These are phyloP conservation scores for Drosophila nr. medialis DNA, from an alignment of 2,888 invertebrate genomes.

Conservation along the genomic window DNA sequence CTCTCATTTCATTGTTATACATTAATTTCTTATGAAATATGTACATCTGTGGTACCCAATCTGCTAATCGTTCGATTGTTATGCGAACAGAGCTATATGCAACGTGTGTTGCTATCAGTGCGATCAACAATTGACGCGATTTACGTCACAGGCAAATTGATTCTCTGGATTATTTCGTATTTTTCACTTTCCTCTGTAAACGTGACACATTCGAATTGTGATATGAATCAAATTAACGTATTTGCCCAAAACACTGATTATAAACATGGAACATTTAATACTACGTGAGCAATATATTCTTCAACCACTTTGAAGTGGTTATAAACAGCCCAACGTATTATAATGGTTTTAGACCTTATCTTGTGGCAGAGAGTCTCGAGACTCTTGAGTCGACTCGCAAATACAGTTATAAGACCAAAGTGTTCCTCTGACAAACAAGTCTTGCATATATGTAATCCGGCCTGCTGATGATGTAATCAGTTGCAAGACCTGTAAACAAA, in stretches of 20 bases:
- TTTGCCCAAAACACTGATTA: constrained; percentile 16
- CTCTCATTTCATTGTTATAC: not conserved
- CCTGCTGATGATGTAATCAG: constrained; percentile 3
- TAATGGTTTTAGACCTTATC: constrained; percentile 27
- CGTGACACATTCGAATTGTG: constrained; percentile 25
- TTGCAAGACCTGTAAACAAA: constrained; percentile 5
- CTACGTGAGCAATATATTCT: constrained; percentile 14
- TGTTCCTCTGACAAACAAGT: not conserved
- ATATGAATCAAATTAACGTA: constrained; percentile 39
- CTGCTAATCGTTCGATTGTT: not conserved
- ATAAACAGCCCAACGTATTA: constrained; percentile 32
- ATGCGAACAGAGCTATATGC: not conserved
- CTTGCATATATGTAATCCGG: not conserved
- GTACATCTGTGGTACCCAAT: not conserved
- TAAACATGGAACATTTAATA: constrained; percentile 5
- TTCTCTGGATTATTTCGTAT: not conserved
- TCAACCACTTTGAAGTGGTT: constrained; percentile 36
- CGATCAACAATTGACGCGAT: constrained; percentile 3
- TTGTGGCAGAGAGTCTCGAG: not conserved
- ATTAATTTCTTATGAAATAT: not conserved
- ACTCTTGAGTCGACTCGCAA: constrained; percentile 1
- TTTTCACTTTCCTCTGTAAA: constrained; percentile 12
- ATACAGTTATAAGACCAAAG: not conserved
- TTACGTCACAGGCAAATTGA: constrained; percentile 29
- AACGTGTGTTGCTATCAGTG: not conserved